These are phyloP conservation scores for Limosa lapponica DNA, from an alignment of 2,797 vertebrate species.

Conservation along the genomic window DNA sequence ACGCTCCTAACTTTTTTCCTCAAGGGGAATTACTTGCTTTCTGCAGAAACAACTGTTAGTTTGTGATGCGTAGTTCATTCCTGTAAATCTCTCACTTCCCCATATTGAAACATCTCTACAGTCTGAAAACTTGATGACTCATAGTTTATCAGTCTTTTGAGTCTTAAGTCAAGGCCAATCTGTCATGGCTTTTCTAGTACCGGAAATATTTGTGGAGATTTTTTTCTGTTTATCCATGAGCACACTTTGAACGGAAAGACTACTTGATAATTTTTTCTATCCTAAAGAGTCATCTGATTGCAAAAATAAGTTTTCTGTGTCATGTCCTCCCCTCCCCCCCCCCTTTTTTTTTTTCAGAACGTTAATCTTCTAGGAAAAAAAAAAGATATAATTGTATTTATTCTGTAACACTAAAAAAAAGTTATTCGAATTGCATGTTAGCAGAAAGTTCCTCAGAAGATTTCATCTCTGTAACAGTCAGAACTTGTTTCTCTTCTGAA, in stretches of 20 bases:
- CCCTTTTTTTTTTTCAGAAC: background rate
- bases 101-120: background rate
- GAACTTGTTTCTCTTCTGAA: background rate
- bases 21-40: background rate
- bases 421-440: background rate
- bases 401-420: background rate
- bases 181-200: constrained; percentile 61
- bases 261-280: background rate
- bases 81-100: constrained; percentile 6
- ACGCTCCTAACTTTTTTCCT: background rate
- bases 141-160: constrained; percentile 38
- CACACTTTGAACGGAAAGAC: background rate
- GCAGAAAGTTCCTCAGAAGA: background rate
- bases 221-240: background rate
- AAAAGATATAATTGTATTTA: background rate
- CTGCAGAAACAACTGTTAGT: background rate
- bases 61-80: background rate
- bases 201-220: background rate
- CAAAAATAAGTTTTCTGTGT: background rate
- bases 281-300: background rate
- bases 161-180: background rate
- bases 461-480: background rate
- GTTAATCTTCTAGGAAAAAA: background rate
- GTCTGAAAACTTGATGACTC: constrained; percentile 58
- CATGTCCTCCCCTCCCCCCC: fast-evolving